A percentile compares a stretch with the other conserved stretches of the same genome.
Evolutionary conservation across 2,113 vertebrate genomes (phyloP).

Genomic region (Rhynchopsitta pachyrhyncha): DNA sequence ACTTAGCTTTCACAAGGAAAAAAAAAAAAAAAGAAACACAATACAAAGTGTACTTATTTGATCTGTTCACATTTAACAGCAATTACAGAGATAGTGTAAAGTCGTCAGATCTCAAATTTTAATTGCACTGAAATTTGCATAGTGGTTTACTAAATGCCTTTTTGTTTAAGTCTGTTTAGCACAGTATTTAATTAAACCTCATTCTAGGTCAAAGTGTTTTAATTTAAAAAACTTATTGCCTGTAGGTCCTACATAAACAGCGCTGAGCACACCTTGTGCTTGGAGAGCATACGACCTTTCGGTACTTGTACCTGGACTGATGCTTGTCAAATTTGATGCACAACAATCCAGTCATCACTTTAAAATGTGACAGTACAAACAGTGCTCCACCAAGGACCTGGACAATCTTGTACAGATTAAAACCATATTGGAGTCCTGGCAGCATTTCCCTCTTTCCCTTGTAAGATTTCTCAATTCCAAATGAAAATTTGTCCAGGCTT

Average conservation of each 20-base stretch:
- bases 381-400: background rate
- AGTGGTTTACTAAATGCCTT: constrained; percentile 56
- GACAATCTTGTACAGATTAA: background rate
- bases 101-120: constrained; percentile 41
- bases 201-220: constrained; percentile 39
- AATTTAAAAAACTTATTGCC: constrained; percentile 18
- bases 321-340: background rate
- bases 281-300: background rate
- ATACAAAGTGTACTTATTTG: constrained; percentile 52
- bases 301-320: background rate
- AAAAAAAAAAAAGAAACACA: background rate
- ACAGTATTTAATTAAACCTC: constrained; percentile 46
- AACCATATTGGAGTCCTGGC: background rate
- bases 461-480: background rate
- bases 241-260: constrained; percentile 8
- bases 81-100: constrained; percentile 47
- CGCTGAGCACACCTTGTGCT: background rate
- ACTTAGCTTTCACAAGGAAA: background rate
- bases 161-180: constrained; percentile 50
- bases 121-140: constrained; percentile 65
- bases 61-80: constrained; percentile 55
- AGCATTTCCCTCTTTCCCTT: background rate
- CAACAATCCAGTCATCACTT: background rate
- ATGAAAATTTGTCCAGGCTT: background rate
- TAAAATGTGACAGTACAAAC: background rate